Evolutionary conservation across 2,797 vertebrate species (phyloP).

Genomic region (Lepidocolaptes lacrymiger): DNA sequence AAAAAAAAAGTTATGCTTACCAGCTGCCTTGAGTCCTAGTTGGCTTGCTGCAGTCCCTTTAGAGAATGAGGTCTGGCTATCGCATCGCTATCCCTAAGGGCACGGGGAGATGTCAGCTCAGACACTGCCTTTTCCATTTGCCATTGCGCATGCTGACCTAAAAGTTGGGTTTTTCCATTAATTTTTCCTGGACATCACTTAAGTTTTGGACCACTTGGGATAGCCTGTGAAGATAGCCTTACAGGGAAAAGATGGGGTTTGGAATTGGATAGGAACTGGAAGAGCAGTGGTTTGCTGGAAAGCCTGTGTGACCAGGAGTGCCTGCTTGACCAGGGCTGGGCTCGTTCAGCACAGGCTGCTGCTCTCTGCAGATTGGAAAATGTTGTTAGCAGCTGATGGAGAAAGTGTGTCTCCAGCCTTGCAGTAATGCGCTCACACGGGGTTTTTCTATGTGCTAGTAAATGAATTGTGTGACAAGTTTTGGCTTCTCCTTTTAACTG

Average conservation of each 20-base stretch:
- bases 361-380: neutral
- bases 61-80: constrained; percentile 53
- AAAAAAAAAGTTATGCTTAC: constrained; percentile 44
- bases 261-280: neutral
- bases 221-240: neutral
- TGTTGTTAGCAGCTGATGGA: neutral
- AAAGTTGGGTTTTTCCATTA: constrained; percentile 42
- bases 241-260: neutral
- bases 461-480: neutral
- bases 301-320: neutral
- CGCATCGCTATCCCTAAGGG: constrained; percentile 38
- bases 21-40: constrained; percentile 48
- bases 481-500: neutral
- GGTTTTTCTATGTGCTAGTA: rapidly evolving
- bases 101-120: constrained; percentile 62
- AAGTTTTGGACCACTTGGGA: neutral
- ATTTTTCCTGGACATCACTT: constrained; percentile 21
- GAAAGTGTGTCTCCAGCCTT: neutral
- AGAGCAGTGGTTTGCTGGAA: neutral
- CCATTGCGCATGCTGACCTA: constrained; percentile 44
- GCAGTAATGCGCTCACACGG: neutral
- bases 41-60: constrained; percentile 55
- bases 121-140: constrained; percentile 48
- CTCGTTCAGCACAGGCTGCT: neutral
- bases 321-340: neutral